Conservation (phyloP, 1,140 invertebrate species). For the Macrocentrus cingulum region DNA sequence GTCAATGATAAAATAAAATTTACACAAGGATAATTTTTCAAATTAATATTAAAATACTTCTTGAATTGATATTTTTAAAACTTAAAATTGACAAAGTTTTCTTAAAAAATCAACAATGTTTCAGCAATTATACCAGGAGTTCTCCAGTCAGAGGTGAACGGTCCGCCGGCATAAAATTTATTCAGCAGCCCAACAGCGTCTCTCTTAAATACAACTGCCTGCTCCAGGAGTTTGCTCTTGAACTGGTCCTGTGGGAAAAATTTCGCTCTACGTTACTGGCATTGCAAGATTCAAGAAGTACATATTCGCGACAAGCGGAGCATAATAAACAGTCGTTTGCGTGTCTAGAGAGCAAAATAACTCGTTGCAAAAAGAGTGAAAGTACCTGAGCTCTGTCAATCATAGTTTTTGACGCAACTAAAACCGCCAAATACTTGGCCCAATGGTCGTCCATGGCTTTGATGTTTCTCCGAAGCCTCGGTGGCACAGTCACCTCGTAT, state of each 20-base stretch:
- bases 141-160: constrained; percentile 63
- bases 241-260: constrained; percentile 65
- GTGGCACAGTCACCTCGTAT: constrained; percentile 64
- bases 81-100: too few species aligned
- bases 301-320: neutral
- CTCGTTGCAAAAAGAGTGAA: neutral
- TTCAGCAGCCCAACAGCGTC: constrained; percentile 64
- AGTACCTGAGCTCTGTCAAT: constrained; percentile 68
- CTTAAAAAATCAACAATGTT: too few species aligned
- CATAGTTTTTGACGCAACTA: constrained; percentile 68
- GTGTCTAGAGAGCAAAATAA: constrained; percentile 7
- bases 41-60: too few species aligned
- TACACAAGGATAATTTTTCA: too few species aligned
- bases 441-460: constrained; percentile 67
- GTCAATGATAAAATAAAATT: too few species aligned
- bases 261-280: constrained; percentile 20
- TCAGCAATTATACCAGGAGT: constrained; percentile 50
- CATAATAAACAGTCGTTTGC: constrained; percentile 5
- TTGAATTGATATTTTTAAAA: too few species aligned
- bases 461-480: constrained; percentile 62
- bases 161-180: constrained; percentile 66
- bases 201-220: constrained; percentile 68
- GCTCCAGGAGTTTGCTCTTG: constrained; percentile 66
- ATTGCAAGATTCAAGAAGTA: neutral
- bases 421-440: constrained; percentile 65